Base-by-base conservation (phyloP, 2,797 vertebrate genomes). In the Ispidina picta region DNA sequence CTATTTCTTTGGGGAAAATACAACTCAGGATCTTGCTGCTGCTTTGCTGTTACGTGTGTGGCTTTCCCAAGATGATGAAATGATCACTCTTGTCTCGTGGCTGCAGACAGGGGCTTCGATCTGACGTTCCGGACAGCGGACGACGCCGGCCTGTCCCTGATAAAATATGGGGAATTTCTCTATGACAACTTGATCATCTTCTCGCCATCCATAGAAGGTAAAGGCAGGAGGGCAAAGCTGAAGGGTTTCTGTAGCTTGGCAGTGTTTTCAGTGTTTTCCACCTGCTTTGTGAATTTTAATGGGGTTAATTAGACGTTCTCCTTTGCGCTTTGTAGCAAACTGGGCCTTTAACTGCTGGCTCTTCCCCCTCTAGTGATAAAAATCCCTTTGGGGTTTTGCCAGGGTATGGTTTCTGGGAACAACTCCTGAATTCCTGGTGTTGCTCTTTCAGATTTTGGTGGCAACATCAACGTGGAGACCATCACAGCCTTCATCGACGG, bases 161-260 rank as follows among this genome's bases (percentile, higher is more conserved):
- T 99, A 90, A 99, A 99, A 95, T 99, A 99, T 1, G 99, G 99
- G 21, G 99, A 99, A 77, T 99, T 99, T 88, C 96, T 99, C 3
- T 99, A 99, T 2, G 99, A 99, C 96, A 99, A 99, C 73, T 97
- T 99, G 74, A 97, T 99, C 89, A 96, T 99, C 90, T 99, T 99
- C 75, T 98, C 99, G 0, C 99, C 99, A 1, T 99, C 99, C 4
- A 99, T 99, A 66, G 99, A 99, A 97, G 99, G 99, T 99, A 95
- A 96, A 88, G 3, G 3, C 0, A 0, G 4, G 29, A 72, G 22
- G 18, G 23, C 12, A 16, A 31, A 12, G 18, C 25, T 25, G 4
- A 1, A 41, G 26, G 0, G 1, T 28, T 68, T 12, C 37, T 31
- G 59, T 9, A 58, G 25, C 14, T 86, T 21, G 28, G 1, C 39